These are phyloP conservation scores for Macquaria australasica DNA, from an alignment of 2,113 vertebrate genomes.

Conservation along the genomic window DNA sequence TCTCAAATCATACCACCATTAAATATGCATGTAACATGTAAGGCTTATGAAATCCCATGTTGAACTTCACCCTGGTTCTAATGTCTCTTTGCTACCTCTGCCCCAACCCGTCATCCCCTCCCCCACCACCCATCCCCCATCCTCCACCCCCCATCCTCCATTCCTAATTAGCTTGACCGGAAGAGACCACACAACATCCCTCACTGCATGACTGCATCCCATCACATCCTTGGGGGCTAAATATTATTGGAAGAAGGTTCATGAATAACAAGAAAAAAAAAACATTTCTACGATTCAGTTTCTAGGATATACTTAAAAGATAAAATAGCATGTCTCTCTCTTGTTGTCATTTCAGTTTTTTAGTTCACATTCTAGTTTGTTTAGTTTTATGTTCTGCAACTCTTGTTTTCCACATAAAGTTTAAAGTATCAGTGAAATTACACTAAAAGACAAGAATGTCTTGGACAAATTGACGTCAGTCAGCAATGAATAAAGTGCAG, in stretches of 20 bases:
- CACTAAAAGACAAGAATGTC: neutral
- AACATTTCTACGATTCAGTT: too few relatives aligned
- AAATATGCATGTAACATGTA: slow-evolving; percentile 59
- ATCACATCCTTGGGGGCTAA: neutral
- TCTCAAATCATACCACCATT: slow-evolving; percentile 49
- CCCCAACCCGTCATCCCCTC: too few relatives aligned
- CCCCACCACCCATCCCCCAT: neutral
- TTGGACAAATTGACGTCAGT: neutral
- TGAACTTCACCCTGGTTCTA: slow-evolving; percentile 23
- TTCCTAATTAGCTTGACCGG: neutral
- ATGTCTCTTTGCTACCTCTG: slow-evolving; percentile 1
- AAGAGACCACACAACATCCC: neutral
- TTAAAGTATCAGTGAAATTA: too few relatives aligned
- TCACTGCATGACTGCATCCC: neutral
- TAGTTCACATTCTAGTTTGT: neutral
- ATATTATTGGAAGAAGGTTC: neutral
- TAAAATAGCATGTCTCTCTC: too few relatives aligned
- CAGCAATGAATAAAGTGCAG: too few relatives aligned
- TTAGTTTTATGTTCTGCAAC: neutral
- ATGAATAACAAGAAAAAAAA: neutral
- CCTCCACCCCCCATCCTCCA: neutral
- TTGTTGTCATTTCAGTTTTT: neutral
- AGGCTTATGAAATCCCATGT: slow-evolving; percentile 37
- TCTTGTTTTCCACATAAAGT: neutral
- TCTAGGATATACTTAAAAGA: too few relatives aligned